phyloP scores from a whole-genome alignment of 2,888 invertebrate species.

The Yponomeuta evonymella region DNA sequence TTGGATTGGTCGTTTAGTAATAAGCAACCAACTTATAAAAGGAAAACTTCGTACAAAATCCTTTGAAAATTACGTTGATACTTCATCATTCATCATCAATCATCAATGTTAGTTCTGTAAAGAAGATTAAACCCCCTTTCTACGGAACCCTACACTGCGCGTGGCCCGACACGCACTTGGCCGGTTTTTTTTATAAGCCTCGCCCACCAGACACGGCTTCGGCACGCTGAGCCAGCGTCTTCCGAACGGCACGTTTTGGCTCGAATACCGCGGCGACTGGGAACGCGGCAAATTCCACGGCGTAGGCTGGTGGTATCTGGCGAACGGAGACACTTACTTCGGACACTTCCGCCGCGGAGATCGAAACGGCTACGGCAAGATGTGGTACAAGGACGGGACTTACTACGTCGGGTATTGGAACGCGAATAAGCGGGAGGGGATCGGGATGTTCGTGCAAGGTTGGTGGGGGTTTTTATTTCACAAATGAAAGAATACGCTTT shows the following conservation, averaged over 20 bases:
- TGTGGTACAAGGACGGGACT: slow-evolving; percentile 77
- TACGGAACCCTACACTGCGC: no score
- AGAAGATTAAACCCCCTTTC: no score
- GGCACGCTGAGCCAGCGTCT: slow-evolving; percentile 64
- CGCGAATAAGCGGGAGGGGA: slow-evolving; percentile 58
- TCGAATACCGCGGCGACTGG: slow-evolving; percentile 79
- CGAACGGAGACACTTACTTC: slow-evolving; percentile 76
- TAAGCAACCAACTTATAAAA: no score
- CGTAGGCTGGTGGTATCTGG: slow-evolving; percentile 72
- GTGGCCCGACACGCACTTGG: no score
- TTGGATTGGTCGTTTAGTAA: no score
- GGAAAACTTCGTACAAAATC: no score
- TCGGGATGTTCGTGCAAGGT: slow-evolving; percentile 75
- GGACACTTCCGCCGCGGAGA: slow-evolving; percentile 72
- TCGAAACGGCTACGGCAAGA: slow-evolving; percentile 76
- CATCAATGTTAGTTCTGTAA: no score
- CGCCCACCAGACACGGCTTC: slow-evolving; percentile 68
- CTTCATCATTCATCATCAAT: no score
- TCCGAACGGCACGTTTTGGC: slow-evolving; percentile 50
- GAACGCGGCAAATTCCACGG: slow-evolving; percentile 74
- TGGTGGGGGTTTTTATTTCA: slow-evolving; percentile 19
- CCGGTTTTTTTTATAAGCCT: background rate
- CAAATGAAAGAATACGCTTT: no score
- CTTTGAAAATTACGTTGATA: no score
- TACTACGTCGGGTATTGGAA: slow-evolving; percentile 79